Conservation (phyloP, 2,113 vertebrate genomes). For the Indicator indicator region DNA sequence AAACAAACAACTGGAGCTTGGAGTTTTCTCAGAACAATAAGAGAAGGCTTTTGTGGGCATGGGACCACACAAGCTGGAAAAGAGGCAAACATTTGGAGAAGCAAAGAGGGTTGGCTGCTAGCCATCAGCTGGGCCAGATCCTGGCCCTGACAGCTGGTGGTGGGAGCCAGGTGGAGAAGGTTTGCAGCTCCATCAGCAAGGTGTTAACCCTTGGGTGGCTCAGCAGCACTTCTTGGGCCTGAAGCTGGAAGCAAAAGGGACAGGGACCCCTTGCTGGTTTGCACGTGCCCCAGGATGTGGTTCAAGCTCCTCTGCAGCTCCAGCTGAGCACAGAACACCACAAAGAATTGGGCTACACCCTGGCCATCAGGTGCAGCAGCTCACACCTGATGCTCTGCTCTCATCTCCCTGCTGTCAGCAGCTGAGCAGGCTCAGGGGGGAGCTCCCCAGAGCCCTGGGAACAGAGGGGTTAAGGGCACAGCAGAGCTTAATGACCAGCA, state of each 20-base stretch:
- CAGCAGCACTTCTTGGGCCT: background rate
- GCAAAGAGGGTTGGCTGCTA: background rate
- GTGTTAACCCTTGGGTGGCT: background rate
- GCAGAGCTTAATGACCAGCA: background rate
- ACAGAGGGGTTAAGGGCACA: background rate
- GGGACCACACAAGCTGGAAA: background rate
- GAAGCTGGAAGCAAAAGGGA: background rate
- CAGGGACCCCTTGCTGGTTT: background rate
- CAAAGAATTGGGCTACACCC: fast-evolving
- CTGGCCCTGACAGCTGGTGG: background rate
- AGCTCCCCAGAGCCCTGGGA: background rate
- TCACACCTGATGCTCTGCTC: background rate
- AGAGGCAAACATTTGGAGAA: background rate
- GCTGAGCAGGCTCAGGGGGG: background rate
- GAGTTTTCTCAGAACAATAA: background rate
- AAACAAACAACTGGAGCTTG: fast-evolving
- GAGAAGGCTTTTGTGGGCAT: background rate
- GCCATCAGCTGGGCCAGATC: background rate
- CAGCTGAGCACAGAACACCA: background rate
- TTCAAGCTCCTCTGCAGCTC: background rate
- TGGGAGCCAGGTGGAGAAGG: background rate
- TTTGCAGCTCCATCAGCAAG: background rate
- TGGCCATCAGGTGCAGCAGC: background rate
- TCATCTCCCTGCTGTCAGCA: fast-evolving
- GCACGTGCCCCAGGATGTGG: fast-evolving